Evolutionary conservation across 2,888 invertebrate genomes (phyloP), one percentile per base, ranked within the genome.

Genomic region (Villa cingulata): DNA sequence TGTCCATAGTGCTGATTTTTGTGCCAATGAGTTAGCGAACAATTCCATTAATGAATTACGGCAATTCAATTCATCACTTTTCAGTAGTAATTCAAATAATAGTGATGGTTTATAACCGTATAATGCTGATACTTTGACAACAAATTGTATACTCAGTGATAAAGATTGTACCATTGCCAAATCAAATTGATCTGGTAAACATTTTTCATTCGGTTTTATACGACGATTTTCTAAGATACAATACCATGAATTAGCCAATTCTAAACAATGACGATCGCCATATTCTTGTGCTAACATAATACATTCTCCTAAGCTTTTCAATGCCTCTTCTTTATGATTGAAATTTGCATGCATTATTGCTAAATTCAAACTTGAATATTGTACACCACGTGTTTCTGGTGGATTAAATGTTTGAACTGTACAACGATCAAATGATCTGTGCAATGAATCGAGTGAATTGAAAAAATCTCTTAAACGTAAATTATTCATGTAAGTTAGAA

Each of bases 291-390:
- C 87, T 62, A 88, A 75, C 68, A 81, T 81, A 46, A 92, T 80
- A 12, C 90, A 86, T 71, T 94, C 92, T 56, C 81, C 80, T n/a
- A 94, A 74, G 16, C 87, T 83, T 49, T 81, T 78, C 61, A 85
- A 68, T 0, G 89, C 88, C 62, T 88, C 81, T 42, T 80, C 75
- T 52, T 86, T 87, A 57, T 59, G 71, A 56, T 63, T 62, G 66
- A 92, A 92, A 57, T 86, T 81, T 41, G 86, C 84, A 65, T 92
- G 89, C 58, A 92, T 74, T 19, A 89, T 83, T 0, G 91, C 90
- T 53, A 94, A 73, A 65, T 91, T 92, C n/a, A 94, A 73, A 17
- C 90, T 87, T 7, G 92, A 90, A 64, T 86, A 94, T 60, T 92
- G 76, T 59, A 85, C 86, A 38, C 81, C 82, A 46, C 46, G 45